Evolutionary conservation across 2,113 vertebrate genomes (phyloP).

Genomic region (Bombycilla garrulus): DNA sequence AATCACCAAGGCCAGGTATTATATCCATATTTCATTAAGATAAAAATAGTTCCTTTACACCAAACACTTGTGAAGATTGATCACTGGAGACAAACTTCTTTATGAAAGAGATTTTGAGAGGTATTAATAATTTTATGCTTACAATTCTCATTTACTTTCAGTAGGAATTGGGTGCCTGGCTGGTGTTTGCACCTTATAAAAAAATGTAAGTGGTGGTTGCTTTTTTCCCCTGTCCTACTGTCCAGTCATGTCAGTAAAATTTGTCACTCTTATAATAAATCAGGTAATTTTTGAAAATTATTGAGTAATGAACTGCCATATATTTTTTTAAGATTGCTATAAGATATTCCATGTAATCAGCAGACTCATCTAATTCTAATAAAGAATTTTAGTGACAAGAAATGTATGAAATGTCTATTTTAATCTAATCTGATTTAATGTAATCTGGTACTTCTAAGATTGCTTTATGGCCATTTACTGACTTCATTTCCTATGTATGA

Average conservation of each 20-base stretch:
- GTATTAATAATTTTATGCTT: background rate
- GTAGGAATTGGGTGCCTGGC: background rate
- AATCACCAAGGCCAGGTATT: constrained; percentile 25
- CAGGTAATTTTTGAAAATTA: background rate
- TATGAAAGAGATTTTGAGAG: constrained; percentile 7
- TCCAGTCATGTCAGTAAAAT: background rate
- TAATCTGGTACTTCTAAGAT: background rate
- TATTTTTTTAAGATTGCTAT: background rate
- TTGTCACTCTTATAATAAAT: background rate
- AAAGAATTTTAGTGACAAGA: background rate
- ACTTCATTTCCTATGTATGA: background rate
- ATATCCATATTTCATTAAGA: constrained; percentile 50
- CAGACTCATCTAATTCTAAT: background rate
- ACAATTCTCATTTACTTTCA: background rate
- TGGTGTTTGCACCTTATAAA: background rate
- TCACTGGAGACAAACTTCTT: background rate
- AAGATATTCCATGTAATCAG: background rate
- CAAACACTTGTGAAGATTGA: constrained; percentile 26
- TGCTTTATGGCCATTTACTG: background rate
- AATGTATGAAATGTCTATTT: background rate
- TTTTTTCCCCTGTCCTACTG: background rate
- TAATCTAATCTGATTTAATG: background rate
- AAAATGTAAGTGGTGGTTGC: background rate
- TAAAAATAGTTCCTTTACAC: constrained; percentile 26
- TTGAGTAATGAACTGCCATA: background rate